Evolutionary conservation across 2,113 vertebrate genomes (phyloP).

Genomic region (Elephantulus edwardii): DNA sequence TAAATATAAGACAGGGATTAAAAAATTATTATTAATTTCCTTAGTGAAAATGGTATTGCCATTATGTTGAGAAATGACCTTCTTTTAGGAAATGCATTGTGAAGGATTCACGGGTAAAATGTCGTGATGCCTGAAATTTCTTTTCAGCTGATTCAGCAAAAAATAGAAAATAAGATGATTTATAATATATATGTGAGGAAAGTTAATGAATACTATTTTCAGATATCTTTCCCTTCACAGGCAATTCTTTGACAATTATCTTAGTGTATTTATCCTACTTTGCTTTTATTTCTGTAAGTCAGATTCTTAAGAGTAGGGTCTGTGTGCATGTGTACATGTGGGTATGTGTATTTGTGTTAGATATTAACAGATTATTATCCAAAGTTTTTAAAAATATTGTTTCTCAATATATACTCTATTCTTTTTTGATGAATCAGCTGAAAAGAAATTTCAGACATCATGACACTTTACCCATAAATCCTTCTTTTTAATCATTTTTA

Average conservation of each 20-base stretch:
- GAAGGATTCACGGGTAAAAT: not conserved
- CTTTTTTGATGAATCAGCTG: not conserved
- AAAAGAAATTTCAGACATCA: constrained; percentile 30
- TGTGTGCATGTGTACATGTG: not conserved
- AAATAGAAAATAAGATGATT: not conserved
- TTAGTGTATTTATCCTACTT: not conserved
- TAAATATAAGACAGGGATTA: not conserved
- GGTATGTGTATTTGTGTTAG: too few relatives aligned
- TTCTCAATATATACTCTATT: not conserved
- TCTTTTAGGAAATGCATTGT: not conserved
- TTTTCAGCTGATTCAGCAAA: constrained; percentile 32
- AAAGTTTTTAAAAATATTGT: not conserved
- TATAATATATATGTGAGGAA: not conserved
- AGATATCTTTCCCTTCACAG: not conserved
- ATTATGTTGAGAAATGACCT: not conserved
- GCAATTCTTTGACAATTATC: not conserved
- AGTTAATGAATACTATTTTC: not conserved
- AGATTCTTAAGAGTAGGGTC: not conserved
- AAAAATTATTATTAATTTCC: not conserved
- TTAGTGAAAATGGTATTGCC: not conserved
- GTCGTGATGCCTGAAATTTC: not conserved
- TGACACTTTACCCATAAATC: not conserved
- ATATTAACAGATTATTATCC: not conserved
- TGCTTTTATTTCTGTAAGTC: not conserved
- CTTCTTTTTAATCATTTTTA: not conserved